phyloP scores from a whole-genome alignment of 2,797 vertebrate species.

The Pangasius krempfi region DNA sequence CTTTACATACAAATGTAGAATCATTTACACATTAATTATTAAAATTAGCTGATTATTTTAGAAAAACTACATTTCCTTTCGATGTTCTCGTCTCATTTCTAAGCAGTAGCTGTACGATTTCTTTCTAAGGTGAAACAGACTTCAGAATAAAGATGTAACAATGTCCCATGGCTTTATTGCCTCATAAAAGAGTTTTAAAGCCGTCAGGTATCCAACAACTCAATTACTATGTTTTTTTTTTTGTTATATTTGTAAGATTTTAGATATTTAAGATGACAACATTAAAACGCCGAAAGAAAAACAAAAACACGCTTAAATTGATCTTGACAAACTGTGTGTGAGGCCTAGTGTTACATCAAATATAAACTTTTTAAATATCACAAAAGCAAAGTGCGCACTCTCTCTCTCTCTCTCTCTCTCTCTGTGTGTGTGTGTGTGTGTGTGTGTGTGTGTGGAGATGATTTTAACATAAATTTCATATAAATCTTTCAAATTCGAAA shows the following conservation, averaged over 20 bases:
- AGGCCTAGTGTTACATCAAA: neutral
- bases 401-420: neutral
- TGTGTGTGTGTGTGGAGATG: neutral
- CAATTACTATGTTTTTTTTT: slow-evolving; percentile 4
- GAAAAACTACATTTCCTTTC: neutral
- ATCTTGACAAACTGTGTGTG: neutral
- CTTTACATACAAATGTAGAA: neutral
- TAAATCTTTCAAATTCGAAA: neutral
- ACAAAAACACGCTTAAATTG: neutral
- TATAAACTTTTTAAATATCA: neutral
- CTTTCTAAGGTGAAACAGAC: slow-evolving; percentile 27
- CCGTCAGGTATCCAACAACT: slow-evolving; percentile 35
- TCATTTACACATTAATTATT: neutral
- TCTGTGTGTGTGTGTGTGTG: neutral
- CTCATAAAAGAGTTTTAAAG: slow-evolving; percentile 75
- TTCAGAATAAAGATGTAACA: slow-evolving; percentile 52
- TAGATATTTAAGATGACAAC: neutral
- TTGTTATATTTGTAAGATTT: neutral
- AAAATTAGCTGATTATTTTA: neutral
- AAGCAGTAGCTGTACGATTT: neutral
- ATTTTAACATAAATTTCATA: neutral
- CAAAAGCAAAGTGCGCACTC: neutral
- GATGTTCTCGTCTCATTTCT: neutral
- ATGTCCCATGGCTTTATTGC: slow-evolving; percentile 75
- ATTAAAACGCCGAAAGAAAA: neutral